Base-by-base conservation (phyloP, 1,140 invertebrate genomes). In the Cydia amplana region DNA sequence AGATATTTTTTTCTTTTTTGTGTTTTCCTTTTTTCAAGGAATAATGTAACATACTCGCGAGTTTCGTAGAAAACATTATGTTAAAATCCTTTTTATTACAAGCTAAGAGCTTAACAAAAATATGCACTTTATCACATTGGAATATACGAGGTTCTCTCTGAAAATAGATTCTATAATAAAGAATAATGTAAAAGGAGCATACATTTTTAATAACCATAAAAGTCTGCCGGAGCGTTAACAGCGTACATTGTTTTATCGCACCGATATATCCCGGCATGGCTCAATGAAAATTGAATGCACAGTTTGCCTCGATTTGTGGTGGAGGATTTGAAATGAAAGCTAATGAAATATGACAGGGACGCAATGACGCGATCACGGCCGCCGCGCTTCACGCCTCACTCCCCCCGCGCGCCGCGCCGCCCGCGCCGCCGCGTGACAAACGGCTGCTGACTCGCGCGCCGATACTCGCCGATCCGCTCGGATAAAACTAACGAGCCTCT, bases 201-300 rank as follows among this genome's bases (percentile, higher is more conserved):
- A 70, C 65, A 36, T 36, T 70, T 70, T 70, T 70, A 70, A 70
- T 70, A 70, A 70, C 65, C 36, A 70, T 70, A 70, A 70, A 70
- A 70, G 65, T 36, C 65, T 43, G 65, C 28, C 65, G 32, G 28
- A 36, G 32, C 65, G 65, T 70, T 70, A 70, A 70, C 64, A 36
- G 65, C 65, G 65, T 70, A 70, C 65, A 70, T 40, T 70, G 65
- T 70, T 70, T 70, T 70, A 70, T 70, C 65, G 65, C 65, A 28
- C 32, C 65, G 32, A 70, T 70, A 70, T 70, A 70, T 70, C 32
- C 28, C n/a, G 65, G 28, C 32, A 70, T 23, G 65, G 65, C 65
- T 70, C 65, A 70, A 70, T 70, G 65, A 36, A 70, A 70, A 70
- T 70, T 70, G 65, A 70, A 70, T 70, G 65, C 65, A 70, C 65